These are phyloP conservation scores for Clarias laeviceps DNA, from an alignment of 2,797 vertebrate species.

Conservation along the genomic window DNA sequence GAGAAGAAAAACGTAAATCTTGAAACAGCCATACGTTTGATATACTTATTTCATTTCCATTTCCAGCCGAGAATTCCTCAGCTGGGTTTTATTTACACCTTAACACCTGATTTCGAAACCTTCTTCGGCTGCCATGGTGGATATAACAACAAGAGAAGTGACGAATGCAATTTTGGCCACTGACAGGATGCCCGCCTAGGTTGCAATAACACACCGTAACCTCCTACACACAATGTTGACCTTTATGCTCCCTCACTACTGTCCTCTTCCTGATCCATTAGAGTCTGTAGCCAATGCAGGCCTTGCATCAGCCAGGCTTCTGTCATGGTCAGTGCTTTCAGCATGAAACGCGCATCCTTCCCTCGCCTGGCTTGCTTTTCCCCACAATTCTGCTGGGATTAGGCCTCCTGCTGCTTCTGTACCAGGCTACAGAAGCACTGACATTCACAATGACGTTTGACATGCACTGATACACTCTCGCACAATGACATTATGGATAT, in stretches of 20 bases:
- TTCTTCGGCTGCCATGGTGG: slow-evolving; percentile 28
- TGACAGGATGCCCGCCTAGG: background rate
- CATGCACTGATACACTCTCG: slow-evolving; percentile 45
- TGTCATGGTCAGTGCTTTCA: slow-evolving; percentile 51
- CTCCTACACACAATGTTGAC: slow-evolving; percentile 45
- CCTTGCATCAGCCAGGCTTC: slow-evolving; percentile 44
- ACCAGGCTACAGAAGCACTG: slow-evolving; percentile 45
- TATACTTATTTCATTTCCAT: slow-evolving; percentile 36
- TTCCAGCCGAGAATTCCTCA: slow-evolving; percentile 16
- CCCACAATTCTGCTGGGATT: slow-evolving; percentile 46
- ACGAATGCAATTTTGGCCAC: background rate
- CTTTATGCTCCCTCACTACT: slow-evolving; percentile 58
- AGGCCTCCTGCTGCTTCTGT: slow-evolving; percentile 48
- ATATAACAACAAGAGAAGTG: slow-evolving; percentile 24
- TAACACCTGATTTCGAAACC: slow-evolving; percentile 43
- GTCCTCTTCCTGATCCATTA: slow-evolving; percentile 61
- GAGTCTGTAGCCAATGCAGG: slow-evolving; percentile 40
- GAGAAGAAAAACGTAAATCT: slow-evolving; percentile 28
- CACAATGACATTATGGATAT: slow-evolving; percentile 40
- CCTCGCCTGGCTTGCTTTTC: slow-evolving; percentile 37
- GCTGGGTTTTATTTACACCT: slow-evolving; percentile 38
- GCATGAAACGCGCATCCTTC: slow-evolving; percentile 50
- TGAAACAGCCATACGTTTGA: slow-evolving; percentile 39
- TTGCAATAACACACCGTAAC: background rate
- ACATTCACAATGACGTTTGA: slow-evolving; percentile 55